A percentile compares a stretch with the other conserved stretches of the same genome.
phyloP scores from a whole-genome alignment of 2,888 invertebrate species.

The Tetropium fuscum region DNA sequence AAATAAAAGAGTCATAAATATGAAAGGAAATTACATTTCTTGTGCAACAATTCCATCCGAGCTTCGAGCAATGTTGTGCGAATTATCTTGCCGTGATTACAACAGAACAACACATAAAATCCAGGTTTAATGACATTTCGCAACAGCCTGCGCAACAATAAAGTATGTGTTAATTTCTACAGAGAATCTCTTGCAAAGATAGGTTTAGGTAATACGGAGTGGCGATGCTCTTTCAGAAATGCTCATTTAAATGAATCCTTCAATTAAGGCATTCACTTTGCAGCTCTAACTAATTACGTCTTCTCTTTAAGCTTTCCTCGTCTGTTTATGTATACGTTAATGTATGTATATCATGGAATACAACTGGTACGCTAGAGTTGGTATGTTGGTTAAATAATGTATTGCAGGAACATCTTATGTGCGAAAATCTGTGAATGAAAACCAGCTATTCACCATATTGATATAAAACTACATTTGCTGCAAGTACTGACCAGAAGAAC shows the following conservation, averaged over 20 bases:
- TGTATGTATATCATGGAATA: too few relatives aligned
- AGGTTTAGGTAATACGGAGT: slow-evolving; percentile 34
- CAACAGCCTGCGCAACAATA: slow-evolving; percentile 58
- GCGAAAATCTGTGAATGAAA: too few relatives aligned
- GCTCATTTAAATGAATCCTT: slow-evolving; percentile 42
- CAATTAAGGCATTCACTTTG: slow-evolving; percentile 35
- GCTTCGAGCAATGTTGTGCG: slow-evolving; percentile 48
- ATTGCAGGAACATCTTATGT: too few relatives aligned
- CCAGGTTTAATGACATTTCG: slow-evolving; percentile 59
- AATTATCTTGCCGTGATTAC: slow-evolving; percentile 59
- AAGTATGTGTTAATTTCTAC: slow-evolving; percentile 60
- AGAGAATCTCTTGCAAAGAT: slow-evolving; percentile 41
- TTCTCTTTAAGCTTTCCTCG: slow-evolving; percentile 1
- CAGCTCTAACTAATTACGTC: slow-evolving; percentile 18
- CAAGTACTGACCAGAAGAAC: too few relatives aligned
- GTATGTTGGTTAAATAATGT: too few relatives aligned
- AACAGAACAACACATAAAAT: slow-evolving; percentile 59
- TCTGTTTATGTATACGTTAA: neutral
- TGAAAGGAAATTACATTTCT: slow-evolving; percentile 46
- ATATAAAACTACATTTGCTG: too few relatives aligned
- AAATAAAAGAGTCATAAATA: slow-evolving; percentile 46
- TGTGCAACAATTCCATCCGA: slow-evolving; percentile 45
- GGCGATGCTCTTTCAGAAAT: slow-evolving; percentile 33
- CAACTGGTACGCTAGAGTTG: too few relatives aligned
- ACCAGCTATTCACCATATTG: too few relatives aligned